Conservation (phyloP, 2,113 vertebrate genomes). For the Taurulus bubalis region DNA sequence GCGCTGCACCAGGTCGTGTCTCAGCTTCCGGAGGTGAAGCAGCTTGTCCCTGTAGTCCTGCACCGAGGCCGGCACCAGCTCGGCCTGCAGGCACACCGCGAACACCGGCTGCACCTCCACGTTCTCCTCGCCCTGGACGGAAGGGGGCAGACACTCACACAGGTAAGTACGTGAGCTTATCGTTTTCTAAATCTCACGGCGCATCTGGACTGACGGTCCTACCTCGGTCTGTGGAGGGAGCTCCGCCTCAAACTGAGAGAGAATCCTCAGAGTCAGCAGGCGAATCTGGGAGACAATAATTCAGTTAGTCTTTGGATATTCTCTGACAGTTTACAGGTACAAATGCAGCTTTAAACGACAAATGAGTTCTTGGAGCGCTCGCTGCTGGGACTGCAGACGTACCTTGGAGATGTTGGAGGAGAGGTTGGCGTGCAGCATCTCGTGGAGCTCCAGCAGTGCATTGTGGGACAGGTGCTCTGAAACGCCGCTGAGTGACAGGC, state of each 20-base stretch:
- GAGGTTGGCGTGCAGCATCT: slow-evolving; percentile 89
- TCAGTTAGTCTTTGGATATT: background rate
- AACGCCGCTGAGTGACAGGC: slow-evolving; percentile 89
- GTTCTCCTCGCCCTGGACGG: slow-evolving; percentile 82
- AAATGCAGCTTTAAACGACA: background rate
- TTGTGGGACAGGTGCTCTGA: slow-evolving; percentile 86
- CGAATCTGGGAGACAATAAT: slow-evolving; percentile 85
- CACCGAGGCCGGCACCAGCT: slow-evolving; percentile 93
- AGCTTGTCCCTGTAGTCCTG: slow-evolving; percentile 96
- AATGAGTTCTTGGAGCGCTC: too few relatives aligned
- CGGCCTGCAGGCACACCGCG: slow-evolving; percentile 89
- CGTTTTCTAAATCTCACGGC: background rate
- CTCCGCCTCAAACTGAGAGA: slow-evolving; percentile 89
- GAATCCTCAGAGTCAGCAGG: slow-evolving; percentile 91
- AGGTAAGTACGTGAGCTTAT: background rate
- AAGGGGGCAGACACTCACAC: background rate
- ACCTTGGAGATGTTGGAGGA: slow-evolving; percentile 92
- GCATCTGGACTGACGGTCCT: slow-evolving; percentile 6
- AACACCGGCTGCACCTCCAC: slow-evolving; percentile 86
- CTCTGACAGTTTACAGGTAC: background rate
- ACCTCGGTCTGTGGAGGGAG: slow-evolving; percentile 87
- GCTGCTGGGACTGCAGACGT: background rate
- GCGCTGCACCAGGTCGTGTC: slow-evolving; percentile 88
- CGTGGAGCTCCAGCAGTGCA: slow-evolving; percentile 87
- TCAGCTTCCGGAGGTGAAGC: slow-evolving; percentile 92